Evolutionary conservation across 2,797 vertebrate genomes (phyloP).

Genomic region (Sebastes steindachneri): DNA sequence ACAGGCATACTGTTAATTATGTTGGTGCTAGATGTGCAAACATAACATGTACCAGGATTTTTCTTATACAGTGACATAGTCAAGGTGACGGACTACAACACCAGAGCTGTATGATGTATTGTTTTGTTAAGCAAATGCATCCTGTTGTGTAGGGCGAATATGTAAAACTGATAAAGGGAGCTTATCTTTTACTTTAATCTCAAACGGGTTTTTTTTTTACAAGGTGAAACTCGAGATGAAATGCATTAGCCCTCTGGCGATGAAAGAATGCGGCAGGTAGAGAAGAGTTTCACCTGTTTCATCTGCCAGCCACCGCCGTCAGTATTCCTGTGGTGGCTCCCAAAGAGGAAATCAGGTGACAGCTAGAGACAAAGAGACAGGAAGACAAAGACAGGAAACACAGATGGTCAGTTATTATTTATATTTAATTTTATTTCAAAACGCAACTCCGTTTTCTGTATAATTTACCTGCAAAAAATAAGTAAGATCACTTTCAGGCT

Average conservation of each 20-base stretch:
- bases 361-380: conserved; percentile 51
- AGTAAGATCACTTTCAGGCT: neutral
- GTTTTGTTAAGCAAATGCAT: conserved; percentile 26
- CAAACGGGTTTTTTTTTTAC: neutral
- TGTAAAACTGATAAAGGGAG: conserved; percentile 9
- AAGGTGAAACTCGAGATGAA: conserved; percentile 36
- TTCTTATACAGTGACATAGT: neutral
- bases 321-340: conserved; percentile 64
- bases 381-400: conserved; percentile 11
- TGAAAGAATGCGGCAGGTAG: conserved; percentile 15
- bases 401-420: neutral
- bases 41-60: neutral
- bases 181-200: neutral
- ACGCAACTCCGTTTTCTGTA: neutral
- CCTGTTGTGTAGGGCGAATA: neutral
- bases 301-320: conserved; percentile 68
- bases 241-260: neutral
- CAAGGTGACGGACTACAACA: neutral
- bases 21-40: neutral
- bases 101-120: neutral
- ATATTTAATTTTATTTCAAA: neutral
- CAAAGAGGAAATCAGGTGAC: conserved; percentile 73
- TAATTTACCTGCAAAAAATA: neutral
- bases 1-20: neutral
- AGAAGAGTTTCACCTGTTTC: conserved; percentile 74